A percentile compares a stretch with the other conserved stretches of the same genome.
These are phyloP conservation scores for Brachylomia viminalis DNA, from an alignment of 2,888 invertebrate genomes.

Conservation along the genomic window DNA sequence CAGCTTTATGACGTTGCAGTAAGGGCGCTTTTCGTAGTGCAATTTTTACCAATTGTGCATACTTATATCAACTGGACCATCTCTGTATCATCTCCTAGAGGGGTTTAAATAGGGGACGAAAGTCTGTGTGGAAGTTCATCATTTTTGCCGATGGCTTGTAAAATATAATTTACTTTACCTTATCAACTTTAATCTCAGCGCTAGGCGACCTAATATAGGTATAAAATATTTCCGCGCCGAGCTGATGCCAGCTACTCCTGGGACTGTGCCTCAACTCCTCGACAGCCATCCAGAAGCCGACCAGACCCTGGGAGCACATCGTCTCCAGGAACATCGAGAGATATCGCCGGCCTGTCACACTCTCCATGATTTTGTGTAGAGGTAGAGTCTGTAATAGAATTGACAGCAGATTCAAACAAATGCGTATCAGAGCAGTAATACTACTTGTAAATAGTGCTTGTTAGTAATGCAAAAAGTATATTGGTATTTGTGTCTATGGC, in stretches of 20 bases:
- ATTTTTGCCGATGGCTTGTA: neutral
- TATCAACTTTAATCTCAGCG: conserved; percentile 95
- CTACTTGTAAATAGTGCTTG: neutral
- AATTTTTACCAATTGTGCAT: neutral
- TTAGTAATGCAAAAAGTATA: neutral
- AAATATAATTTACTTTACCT: conserved; percentile 79
- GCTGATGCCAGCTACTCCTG: conserved; percentile 94
- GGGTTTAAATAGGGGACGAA: neutral
- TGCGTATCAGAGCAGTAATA: neutral
- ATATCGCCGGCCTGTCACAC: conserved; percentile 94
- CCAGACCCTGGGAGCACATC: conserved; percentile 95
- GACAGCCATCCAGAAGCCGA: conserved; percentile 96
- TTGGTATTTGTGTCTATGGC: neutral
- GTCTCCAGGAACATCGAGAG: conserved; percentile 95
- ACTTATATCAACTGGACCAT: neutral
- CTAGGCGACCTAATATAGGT: conserved; percentile 95
- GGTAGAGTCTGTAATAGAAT: conserved; percentile 91
- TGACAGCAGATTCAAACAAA: neutral
- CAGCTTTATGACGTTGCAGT: neutral
- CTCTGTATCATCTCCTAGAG: neutral
- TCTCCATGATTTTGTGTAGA: conserved; percentile 93
- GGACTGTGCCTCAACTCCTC: conserved; percentile 95
- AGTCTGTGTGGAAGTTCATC: neutral
- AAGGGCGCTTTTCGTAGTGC: neutral
- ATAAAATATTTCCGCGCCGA: conserved; percentile 97